Conservation (phyloP, 2,113 vertebrate species). For the Herpetotheres cachinnans region DNA sequence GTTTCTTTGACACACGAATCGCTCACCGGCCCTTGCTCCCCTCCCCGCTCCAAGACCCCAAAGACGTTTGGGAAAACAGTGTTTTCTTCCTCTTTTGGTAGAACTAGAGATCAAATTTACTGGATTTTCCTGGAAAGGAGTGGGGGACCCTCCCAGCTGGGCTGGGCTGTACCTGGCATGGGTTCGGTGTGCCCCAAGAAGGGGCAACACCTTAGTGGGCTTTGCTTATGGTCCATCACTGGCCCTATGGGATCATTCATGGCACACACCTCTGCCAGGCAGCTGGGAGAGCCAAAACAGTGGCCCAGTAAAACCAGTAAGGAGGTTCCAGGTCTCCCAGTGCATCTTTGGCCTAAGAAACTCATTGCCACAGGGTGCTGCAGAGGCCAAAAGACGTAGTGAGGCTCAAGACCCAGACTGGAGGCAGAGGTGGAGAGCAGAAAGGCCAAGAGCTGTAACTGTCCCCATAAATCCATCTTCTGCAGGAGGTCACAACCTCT, state of each 20-base stretch:
- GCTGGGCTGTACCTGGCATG: not conserved
- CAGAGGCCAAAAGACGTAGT: not conserved
- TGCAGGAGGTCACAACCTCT: not conserved
- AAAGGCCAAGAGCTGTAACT: not conserved
- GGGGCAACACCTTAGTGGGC: not conserved
- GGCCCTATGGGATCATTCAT: too few relatives aligned
- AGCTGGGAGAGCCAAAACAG: not conserved
- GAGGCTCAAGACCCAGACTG: not conserved
- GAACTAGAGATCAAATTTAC: constrained; percentile 5
- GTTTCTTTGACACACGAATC: constrained; percentile 46
- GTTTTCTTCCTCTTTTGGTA: not conserved
- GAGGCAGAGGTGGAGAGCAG: not conserved
- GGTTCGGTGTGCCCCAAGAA: not conserved
- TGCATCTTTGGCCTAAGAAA: not conserved
- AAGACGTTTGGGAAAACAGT: constrained; percentile 32
- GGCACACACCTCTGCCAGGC: not conserved
- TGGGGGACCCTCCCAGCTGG: not conserved
- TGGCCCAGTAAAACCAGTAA: not conserved
- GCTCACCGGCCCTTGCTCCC: not conserved
- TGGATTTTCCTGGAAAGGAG: constrained; percentile 61
- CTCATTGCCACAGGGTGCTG: not conserved
- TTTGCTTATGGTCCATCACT: not conserved
- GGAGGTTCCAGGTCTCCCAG: not conserved
- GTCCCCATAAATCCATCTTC: not conserved
- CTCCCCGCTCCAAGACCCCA: not conserved